Evolutionary conservation across 2,797 vertebrate species (phyloP), one percentile per base, ranked within the genome.

Genomic region (Coregonus ussuriensis): DNA sequence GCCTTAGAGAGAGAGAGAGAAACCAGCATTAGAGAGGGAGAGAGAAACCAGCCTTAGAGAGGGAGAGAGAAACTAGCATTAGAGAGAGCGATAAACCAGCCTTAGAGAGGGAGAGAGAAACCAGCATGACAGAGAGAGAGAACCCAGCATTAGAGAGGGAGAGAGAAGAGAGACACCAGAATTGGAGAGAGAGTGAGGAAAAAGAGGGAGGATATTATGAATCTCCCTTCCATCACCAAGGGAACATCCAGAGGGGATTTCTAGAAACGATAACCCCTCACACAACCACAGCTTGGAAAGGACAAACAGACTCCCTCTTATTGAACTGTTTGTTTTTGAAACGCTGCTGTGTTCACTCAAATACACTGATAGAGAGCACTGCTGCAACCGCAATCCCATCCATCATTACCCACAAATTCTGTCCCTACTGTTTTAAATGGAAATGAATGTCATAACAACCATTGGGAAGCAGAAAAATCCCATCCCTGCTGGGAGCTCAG

Each of bases 231-330:
- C 47, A 63, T 69, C 25, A 65, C 4, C 1, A 16, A 72, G 29
- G 21, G n/a, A 29, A 67, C 11, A 52, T 71, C 2, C 29, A 7
- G 33, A 77, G 31, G 31, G 51, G 33, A 74, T 41, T 71, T 83
- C 65, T 67, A 31, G 65, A 62, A 83, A 67, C 4, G 15, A 65
- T 73, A 63, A 54, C 66, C 33, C 21, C 18, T 67, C 70, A 66
- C 33, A 70, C 31, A 71, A 69, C 51, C 33, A 70, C 31, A 66
- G 72, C 51, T 47, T 53, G n/a, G 29, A 71, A 59, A 74, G 79
- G 75, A 77, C 79, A 77, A 71, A 54, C 71, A 68, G 62, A 73
- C 59, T 77, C 35, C 51, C 63, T 16, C 59, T 72, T 52, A n/a
- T 6, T 3, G 79, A 25, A 77, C 51, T 59, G 29, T 73, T 31